Conservation (phyloP, 2,113 vertebrate genomes). For the Rhinoptilus africanus region DNA sequence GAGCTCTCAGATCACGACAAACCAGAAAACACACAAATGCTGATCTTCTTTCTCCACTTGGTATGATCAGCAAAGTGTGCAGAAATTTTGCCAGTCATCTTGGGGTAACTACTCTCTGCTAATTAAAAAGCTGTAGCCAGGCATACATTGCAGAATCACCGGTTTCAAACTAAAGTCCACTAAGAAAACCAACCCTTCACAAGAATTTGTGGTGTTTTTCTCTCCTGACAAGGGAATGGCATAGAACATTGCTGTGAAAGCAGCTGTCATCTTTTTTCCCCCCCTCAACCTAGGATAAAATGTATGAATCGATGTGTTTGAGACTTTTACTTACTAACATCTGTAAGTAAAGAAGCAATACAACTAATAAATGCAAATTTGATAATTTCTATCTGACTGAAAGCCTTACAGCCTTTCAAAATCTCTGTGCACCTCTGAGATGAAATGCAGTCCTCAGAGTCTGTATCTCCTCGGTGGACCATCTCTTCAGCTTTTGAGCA, state of each 20-base stretch:
- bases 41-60: background rate
- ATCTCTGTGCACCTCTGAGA: background rate
- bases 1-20: background rate
- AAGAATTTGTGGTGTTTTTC: background rate
- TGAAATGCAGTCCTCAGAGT: background rate
- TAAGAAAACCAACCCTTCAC: background rate
- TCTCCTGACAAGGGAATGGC: background rate
- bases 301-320: background rate
- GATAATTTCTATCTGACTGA: background rate
- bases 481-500: background rate
- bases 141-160: background rate
- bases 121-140: background rate
- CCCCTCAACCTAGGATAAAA: background rate
- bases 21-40: background rate
- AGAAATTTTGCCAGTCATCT: background rate
- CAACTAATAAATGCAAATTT: background rate
- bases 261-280: rapidly evolving
- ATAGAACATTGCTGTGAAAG: background rate
- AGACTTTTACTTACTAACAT: background rate
- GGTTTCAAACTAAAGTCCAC: background rate
- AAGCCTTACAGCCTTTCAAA: background rate
- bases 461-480: background rate
- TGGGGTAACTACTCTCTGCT: background rate
- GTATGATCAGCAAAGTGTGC: background rate
- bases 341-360: background rate